Percentiles rank a stretch among this genome's conserved stretches.
Conservation (phyloP, 2,113 vertebrate species). For the Capricornis sumatraensis region DNA sequence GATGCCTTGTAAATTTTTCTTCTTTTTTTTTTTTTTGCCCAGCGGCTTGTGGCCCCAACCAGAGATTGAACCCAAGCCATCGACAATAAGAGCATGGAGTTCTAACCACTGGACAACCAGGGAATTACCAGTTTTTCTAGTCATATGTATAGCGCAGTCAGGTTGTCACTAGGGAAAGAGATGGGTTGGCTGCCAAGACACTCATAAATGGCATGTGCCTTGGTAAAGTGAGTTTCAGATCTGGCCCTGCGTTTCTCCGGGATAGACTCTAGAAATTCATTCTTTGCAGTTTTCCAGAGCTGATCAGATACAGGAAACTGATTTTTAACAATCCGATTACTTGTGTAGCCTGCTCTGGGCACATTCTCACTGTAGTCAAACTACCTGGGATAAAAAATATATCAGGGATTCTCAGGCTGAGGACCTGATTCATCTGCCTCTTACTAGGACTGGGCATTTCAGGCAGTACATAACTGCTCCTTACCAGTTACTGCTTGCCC, state of each 20-base stretch:
- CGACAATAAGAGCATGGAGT: neutral
- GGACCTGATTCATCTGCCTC: neutral
- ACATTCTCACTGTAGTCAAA: neutral
- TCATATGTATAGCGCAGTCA: neutral
- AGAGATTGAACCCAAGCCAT: neutral
- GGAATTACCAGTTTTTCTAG: neutral
- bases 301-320: neutral
- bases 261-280: neutral
- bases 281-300: neutral
- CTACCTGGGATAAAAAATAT: neutral
- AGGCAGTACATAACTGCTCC: neutral
- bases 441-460: neutral
- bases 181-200: neutral
- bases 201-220: neutral
- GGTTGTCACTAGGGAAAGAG: neutral
- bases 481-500: too few relatives aligned
- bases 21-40: neutral
- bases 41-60: neutral
- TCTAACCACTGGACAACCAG: neutral
- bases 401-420: neutral
- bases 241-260: neutral
- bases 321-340: neutral
- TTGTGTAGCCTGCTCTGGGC: neutral
- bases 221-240: constrained; percentile 42
- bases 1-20: neutral